Evolutionary conservation across 2,888 invertebrate genomes (phyloP), one percentile per base, ranked within the genome.

Genomic region (Drosophila leonis): DNA sequence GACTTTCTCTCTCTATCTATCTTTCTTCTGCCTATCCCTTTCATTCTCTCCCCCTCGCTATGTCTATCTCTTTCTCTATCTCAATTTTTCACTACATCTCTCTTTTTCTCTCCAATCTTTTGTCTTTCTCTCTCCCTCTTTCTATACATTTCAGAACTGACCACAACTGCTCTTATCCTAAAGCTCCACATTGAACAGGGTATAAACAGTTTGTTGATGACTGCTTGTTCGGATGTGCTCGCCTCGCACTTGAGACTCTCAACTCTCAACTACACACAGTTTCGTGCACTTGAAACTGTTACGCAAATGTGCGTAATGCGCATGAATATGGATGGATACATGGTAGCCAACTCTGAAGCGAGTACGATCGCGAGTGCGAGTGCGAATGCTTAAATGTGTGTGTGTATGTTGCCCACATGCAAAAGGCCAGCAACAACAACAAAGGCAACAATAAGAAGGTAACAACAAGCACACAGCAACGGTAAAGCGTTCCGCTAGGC

Each of bases 231-330:
- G 78, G 75, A 75, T 80, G 80, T 78, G 72, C 69, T 73, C 54
- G 64, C 60, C 66, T 71, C 66, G 69, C 83, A 75, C 86, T 87
- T 66, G 87, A 86, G 87, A 72, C 82, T 65, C 81, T 76, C 66
- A 73, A 72, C 79, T 75, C 66, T 75, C 66, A 71, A 60, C 66
- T 66, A 64, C 55, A 39, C 74, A 67, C 75, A 67, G 59, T 83
- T 83, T 86, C 88, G 86, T 78, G 78, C 69, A 82, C 84, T 86
- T 86, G 83, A 86, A 86, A 86, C 86, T 74, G 87, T 84, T 86
- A 88, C 87, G 88, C 87, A 88, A 86, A 86, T 88, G 84, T 86
- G 86, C 86, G 86, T 88, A 88, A 86, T 88, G 83, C 87, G 81
- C 79, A 82, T 77, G 80, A 88, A 86, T 78, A 79, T 83, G 79